Evolutionary conservation across 2,113 vertebrate species (phyloP).

Genomic region (Rhinolophus sinicus): DNA sequence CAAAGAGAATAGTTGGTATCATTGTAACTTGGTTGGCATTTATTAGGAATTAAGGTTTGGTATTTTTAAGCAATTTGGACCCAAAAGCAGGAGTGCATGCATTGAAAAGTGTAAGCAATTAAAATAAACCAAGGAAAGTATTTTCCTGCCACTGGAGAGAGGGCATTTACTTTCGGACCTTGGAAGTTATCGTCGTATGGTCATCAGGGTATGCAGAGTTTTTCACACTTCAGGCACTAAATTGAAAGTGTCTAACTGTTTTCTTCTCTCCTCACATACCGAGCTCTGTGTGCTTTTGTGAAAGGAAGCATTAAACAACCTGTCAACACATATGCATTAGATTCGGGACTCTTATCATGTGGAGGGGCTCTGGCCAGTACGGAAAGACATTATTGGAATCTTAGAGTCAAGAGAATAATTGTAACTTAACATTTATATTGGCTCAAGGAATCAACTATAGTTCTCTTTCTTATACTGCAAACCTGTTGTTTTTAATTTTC

Average conservation of each 20-base stretch:
- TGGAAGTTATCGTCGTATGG: slow-evolving; percentile 44
- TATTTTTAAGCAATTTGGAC: slow-evolving; percentile 17
- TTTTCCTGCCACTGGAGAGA: slow-evolving; percentile 36
- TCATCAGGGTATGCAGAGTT: slow-evolving; percentile 3
- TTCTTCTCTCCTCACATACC: slow-evolving; percentile 60
- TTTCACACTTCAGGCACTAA: slow-evolving; percentile 44
- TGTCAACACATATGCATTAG: neutral
- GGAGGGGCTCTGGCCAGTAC: neutral
- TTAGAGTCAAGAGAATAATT: slow-evolving; percentile 15
- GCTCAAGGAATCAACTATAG: neutral
- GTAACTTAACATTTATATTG: slow-evolving; percentile 6
- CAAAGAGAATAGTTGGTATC: neutral
- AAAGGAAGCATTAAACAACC: slow-evolving; percentile 56
- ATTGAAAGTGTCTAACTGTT: slow-evolving; percentile 62
- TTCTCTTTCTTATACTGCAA: neutral
- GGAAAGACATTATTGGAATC: slow-evolving; percentile 33
- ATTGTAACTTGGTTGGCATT: neutral
- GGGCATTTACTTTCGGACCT: slow-evolving; percentile 5
- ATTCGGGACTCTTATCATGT: neutral
- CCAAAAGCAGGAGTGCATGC: neutral
- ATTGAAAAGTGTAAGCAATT: slow-evolving; percentile 67
- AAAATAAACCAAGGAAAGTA: slow-evolving; percentile 61
- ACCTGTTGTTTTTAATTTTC: slow-evolving; percentile 78
- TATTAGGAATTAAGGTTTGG: neutral
- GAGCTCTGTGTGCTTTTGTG: slow-evolving; percentile 48